Percentiles rank a stretch among this genome's conserved stretches.
Conservation (phyloP, 2,797 vertebrate genomes). For the Anguilla marmorata region DNA sequence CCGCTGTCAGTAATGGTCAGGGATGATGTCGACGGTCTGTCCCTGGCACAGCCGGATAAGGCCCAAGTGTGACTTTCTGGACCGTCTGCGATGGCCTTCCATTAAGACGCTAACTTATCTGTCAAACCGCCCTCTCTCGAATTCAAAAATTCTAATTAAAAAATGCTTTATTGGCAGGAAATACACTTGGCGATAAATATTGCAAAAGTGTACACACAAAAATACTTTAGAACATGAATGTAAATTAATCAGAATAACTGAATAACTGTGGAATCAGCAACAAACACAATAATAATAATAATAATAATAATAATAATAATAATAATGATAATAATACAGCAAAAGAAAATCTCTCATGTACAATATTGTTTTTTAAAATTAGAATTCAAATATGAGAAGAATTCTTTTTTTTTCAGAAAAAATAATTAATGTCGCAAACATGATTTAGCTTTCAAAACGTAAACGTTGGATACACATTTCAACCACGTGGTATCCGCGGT, state of each 20-base stretch:
- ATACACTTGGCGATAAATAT: background rate
- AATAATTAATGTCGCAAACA: background rate
- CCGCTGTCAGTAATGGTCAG: constrained; percentile 61
- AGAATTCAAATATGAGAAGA: too few species aligned
- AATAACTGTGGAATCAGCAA: too few species aligned
- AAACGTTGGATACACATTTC: background rate
- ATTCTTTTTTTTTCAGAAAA: too few species aligned
- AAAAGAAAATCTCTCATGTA: too few species aligned
- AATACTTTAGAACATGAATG: background rate
- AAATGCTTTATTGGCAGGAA: background rate
- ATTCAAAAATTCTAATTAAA: background rate
- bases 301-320: too few species aligned
- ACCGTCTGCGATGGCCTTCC: background rate
- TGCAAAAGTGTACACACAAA: background rate
- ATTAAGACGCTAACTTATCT: background rate
- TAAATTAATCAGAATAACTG: too few species aligned
- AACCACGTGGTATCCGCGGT: background rate
- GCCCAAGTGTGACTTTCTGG: constrained; percentile 37
- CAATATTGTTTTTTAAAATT: too few species aligned
- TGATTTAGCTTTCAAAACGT: background rate
- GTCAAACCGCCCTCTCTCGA: background rate
- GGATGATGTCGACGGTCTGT: constrained; percentile 47
- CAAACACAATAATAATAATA: too few species aligned
- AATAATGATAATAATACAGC: too few species aligned
- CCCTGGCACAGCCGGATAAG: constrained; percentile 48